Conservation (phyloP, 2,888 invertebrate genomes). For the Cephus spinipes region DNA sequence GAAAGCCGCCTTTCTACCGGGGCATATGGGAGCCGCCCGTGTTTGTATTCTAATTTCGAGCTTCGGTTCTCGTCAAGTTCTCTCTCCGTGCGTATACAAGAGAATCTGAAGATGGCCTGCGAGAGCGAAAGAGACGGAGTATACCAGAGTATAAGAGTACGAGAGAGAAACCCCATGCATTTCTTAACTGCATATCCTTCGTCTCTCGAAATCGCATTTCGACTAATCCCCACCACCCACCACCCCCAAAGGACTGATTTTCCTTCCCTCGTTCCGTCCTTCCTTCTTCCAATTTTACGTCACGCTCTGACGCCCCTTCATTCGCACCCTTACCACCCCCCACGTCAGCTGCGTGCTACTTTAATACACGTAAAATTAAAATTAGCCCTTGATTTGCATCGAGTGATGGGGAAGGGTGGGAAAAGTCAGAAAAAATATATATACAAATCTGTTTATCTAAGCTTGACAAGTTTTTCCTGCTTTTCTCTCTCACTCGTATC, state of each 20-base stretch:
- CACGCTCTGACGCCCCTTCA: background rate
- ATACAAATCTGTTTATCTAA: too few species aligned
- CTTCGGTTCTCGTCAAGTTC: conserved; percentile 52
- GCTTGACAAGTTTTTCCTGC: too few species aligned
- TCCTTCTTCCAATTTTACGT: too few species aligned
- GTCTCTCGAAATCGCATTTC: conserved; percentile 58
- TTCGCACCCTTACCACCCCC: conserved; percentile 45
- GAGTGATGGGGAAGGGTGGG: conserved; percentile 70
- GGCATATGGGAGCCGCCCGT: conserved; percentile 54
- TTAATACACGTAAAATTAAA: conserved; percentile 74
- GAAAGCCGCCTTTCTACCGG: conserved; percentile 44
- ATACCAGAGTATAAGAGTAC: background rate
- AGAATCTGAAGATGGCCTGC: conserved; percentile 21
- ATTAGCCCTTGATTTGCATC: conserved; percentile 73
- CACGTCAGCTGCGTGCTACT: conserved; percentile 71
- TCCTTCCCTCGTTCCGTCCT: too few species aligned
- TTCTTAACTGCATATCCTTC: conserved; percentile 53
- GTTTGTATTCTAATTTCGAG: conserved; percentile 63
- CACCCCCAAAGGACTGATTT: too few species aligned
- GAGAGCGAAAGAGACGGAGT: conserved; percentile 6
- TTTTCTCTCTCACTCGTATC: too few species aligned
- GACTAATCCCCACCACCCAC: conserved; percentile 54
- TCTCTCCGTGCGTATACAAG: conserved; percentile 5
- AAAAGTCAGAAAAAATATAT: background rate
- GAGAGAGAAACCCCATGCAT: conserved; percentile 28